Evolutionary conservation across 2,888 invertebrate genomes (phyloP), one percentile per base, ranked within the genome.

Genomic region (Shargacucullia verbasci): DNA sequence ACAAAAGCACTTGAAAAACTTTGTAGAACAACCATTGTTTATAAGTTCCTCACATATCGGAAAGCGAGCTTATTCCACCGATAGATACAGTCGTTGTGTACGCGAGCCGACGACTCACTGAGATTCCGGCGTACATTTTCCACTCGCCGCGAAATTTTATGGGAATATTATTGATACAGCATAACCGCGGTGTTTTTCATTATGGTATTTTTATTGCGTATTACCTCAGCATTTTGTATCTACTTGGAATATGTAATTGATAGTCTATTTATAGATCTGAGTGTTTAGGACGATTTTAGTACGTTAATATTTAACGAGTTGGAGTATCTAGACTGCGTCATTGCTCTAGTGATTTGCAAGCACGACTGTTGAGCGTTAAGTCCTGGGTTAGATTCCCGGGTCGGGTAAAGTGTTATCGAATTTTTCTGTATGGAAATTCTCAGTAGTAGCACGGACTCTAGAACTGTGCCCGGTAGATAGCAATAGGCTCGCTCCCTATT

Each of bases 21-120:
- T 39, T 38, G 38, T 13, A 48, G 20, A 48, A 31, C 10, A 54
- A 57, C 20, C 64, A 73, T 75, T 71, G 72, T 73, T 61, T 59
- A 49, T 54, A 66, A 56, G 59, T 63, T 63, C 27, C 38, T 37
- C 49, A 45, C 39, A 41, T 58, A 45, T 49, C 54, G 52, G 27
- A 50, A 57, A 35, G 49, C 34, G 40, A 13, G 15, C 25, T n/a
- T 45, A 35, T 12, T 40, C n/a, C 31, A 13, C n/a, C 40, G 50
- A 12, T n/a, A 27, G 38, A 66, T 53, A 67, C 66, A 61, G 14
- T 56, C 66, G 68, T 38, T 49, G 47, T 20, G 68, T 35, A 14
- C 56, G 66, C 68, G 45, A 2, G 68, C 38, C 50, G 62, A n/a
- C 52, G 39, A 43, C 45, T 40, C 48, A 66, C 66, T 66, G 66